phyloP scores from a whole-genome alignment of 1,140 invertebrate species.

The Drosophila cardini region DNA sequence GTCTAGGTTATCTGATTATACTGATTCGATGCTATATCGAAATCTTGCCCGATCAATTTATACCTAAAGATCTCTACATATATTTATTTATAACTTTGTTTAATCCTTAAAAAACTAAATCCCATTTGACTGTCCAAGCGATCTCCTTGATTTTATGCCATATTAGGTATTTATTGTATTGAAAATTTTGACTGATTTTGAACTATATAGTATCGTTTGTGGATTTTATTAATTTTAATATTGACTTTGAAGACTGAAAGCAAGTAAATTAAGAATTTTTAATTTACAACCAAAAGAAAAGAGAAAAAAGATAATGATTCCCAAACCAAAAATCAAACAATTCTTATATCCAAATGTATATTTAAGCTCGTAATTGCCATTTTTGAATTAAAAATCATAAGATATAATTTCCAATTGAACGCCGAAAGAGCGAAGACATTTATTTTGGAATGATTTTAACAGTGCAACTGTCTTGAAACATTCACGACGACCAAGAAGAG shows the following conservation, averaged over 20 bases:
- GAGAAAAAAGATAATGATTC: constrained; percentile 52
- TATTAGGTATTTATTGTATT: constrained; percentile 49
- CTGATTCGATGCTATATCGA: background rate
- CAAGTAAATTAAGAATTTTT: constrained; percentile 46
- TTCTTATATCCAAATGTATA: constrained; percentile 59
- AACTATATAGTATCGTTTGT: constrained; percentile 29
- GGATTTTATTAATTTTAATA: constrained; percentile 43
- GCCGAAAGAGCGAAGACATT: constrained; percentile 49
- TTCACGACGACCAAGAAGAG: constrained; percentile 18
- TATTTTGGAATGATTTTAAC: constrained; percentile 45
- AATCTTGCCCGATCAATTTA: constrained; percentile 23
- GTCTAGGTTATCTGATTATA: constrained; percentile 1
- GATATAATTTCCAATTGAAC: constrained; percentile 27
- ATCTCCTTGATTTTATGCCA: constrained; percentile 58
- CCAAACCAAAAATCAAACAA: constrained; percentile 69
- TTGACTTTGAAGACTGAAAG: constrained; percentile 70
- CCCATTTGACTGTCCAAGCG: constrained; percentile 31
- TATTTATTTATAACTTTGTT: constrained; percentile 19
- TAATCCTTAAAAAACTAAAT: constrained; percentile 21
- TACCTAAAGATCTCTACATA: constrained; percentile 37
- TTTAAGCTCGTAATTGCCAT: constrained; percentile 49
- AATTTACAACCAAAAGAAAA: constrained; percentile 47
- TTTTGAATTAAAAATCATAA: constrained; percentile 17
- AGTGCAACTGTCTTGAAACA: constrained; percentile 63
- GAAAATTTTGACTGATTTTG: constrained; percentile 62